Base-by-base conservation (phyloP, 2,113 vertebrate species). In the Lycaon pictus region DNA sequence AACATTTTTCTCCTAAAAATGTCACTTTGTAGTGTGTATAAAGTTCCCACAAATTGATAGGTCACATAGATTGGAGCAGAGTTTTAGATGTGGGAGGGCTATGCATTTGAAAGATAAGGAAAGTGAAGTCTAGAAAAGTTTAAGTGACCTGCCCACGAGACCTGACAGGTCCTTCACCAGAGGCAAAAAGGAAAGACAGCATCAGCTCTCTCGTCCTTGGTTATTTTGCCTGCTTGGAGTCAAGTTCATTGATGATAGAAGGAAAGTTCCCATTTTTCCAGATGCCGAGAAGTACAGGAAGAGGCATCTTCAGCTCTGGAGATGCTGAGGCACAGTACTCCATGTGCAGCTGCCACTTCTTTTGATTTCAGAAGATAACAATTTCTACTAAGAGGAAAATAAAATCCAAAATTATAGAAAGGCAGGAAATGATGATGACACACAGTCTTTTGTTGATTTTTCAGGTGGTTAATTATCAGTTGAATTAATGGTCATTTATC, bases 381-480 rank as follows among this genome's bases (percentile, higher is more conserved):
- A 55, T 81, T 92, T 86, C 63, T 86, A 35, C 88, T 97, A 93
- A 86, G 71, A 93, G 35, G 29, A 27, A 95, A 95, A 62, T 88
- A 92, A 94, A 95, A 96, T 93, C 48, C 62, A 89, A 76, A 97
- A 87, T 93, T 76, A 7, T 65, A 80, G 87, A 93, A 97, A 95
- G 79, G 55, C 80, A 97, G 95, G 77, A 96, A 97, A 97, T 51
- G 83, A 95, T 81, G 43, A 93, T 92, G 23, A n/a, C 5, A 62
- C 5, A 62, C 0, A 48, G 56, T 71, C 90, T 94, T 95, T 94
- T 94, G 90, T 95, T 77, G 27, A 79, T 87, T 84, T 84, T 96
- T 98, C 93, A 98, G 90, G 85, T 93, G 95, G 85, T 94, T 97
- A 96, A 98, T 97, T 96, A 93, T 97, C 62, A 88, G 77, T 80